These are phyloP conservation scores for Archilochus colubris DNA, from an alignment of 2,113 vertebrate species.

Conservation along the genomic window DNA sequence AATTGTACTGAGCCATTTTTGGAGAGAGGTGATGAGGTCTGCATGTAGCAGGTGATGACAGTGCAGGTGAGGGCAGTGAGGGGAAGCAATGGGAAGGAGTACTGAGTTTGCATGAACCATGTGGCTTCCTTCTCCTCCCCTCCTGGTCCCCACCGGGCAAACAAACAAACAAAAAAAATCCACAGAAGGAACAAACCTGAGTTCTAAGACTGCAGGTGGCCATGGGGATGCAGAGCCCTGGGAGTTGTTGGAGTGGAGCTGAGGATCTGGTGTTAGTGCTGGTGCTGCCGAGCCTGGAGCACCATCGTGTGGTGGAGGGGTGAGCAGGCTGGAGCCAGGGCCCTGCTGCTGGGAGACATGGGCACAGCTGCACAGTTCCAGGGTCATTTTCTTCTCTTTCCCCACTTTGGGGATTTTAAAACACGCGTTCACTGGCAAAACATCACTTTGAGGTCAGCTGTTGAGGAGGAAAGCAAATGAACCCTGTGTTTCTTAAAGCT, in stretches of 20 bases:
- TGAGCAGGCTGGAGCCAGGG: neutral
- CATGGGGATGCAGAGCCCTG: no score
- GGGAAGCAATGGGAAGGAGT: neutral
- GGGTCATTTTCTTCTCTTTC: neutral
- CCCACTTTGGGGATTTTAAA: neutral
- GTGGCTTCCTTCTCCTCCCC: neutral
- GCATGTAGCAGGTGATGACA: fast-evolving
- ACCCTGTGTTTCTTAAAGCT: fast-evolving
- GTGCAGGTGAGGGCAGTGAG: neutral
- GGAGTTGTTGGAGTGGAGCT: neutral
- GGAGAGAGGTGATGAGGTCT: neutral
- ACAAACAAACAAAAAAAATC: neutral
- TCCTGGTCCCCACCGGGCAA: no score
- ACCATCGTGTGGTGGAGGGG: neutral
- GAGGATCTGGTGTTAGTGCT: neutral
- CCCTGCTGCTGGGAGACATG: neutral
- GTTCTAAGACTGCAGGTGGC: neutral
- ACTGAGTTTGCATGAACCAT: neutral
- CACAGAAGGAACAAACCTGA: fast-evolving
- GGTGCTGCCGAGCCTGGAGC: neutral
- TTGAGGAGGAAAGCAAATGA: neutral
- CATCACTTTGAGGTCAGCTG: neutral
- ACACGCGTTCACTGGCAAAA: neutral
- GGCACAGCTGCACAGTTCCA: fast-evolving
- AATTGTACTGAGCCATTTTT: neutral